Percentiles rank a stretch among this genome's conserved stretches.
Evolutionary conservation across 2,113 vertebrate species (phyloP).

Genomic region (Coregonus clupeaformis): DNA sequence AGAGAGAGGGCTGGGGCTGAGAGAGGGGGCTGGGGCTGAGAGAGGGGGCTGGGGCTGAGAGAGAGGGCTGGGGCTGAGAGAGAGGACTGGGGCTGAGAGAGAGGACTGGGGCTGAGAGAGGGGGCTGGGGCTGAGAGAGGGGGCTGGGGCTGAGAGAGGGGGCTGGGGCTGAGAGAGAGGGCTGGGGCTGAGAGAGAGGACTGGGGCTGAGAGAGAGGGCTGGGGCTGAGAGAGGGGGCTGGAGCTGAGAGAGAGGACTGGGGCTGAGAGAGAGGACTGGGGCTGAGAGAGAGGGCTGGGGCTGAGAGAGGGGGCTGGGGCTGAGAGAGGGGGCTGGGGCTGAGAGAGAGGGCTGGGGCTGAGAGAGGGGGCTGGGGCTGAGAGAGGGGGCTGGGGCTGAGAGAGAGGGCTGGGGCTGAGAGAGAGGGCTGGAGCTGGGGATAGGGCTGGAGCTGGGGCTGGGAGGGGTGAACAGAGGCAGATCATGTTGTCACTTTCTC

Average conservation of each 20-base stretch:
- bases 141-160: constrained; percentile 49
- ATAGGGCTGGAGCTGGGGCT: constrained; percentile 54
- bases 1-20: constrained; percentile 33
- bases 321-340: constrained; percentile 29
- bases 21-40: constrained; percentile 23
- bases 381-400: constrained; percentile 32
- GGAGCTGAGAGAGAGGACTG: too few species aligned
- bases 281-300: constrained; percentile 35
- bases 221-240: too few species aligned
- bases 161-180: constrained; percentile 4
- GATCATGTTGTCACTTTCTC: constrained; percentile 69
- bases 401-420: constrained; percentile 26
- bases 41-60: constrained; percentile 35
- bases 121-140: constrained; percentile 17
- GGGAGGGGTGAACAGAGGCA: constrained; percentile 60
- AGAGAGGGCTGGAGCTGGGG: constrained; percentile 35
- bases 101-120: too few species aligned
- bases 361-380: constrained; percentile 25
- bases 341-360: constrained; percentile 30
- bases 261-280: constrained; percentile 25
- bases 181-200: constrained; percentile 53
- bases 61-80: constrained; percentile 24
- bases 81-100: constrained; percentile 39
- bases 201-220: constrained; percentile 12
- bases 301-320: constrained; percentile 28